phyloP scores from a whole-genome alignment of 2,797 vertebrate species.

The Enteromius radiatus region DNA sequence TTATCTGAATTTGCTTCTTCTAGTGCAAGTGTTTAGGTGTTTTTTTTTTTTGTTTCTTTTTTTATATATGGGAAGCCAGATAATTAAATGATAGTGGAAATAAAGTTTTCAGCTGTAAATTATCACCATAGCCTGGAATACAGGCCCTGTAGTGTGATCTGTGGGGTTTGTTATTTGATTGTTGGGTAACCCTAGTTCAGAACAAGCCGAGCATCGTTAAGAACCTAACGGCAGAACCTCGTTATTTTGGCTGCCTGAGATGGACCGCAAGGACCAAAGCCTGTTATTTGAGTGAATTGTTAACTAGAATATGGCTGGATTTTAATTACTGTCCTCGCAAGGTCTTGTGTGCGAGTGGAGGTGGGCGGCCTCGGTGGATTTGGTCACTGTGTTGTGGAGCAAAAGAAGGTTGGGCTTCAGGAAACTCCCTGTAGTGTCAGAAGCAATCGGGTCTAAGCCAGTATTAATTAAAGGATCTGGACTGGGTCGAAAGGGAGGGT shows the following conservation, averaged over 20 bases:
- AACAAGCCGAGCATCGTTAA: background rate
- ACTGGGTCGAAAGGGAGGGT: slow-evolving; percentile 72
- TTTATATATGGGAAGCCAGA: background rate
- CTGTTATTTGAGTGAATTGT: slow-evolving; percentile 47
- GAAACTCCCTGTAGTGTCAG: slow-evolving; percentile 83
- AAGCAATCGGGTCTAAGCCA: slow-evolving; percentile 83
- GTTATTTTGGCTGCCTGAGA: slow-evolving; percentile 10
- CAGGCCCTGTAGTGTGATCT: background rate
- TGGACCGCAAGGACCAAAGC: slow-evolving; percentile 32
- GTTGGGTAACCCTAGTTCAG: background rate
- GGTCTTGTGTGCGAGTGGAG: slow-evolving; percentile 60
- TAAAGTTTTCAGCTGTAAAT: slow-evolving; percentile 14
- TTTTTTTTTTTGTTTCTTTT: no score
- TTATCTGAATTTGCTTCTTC: slow-evolving; percentile 28
- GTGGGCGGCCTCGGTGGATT: slow-evolving; percentile 54
- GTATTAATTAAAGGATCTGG: slow-evolving; percentile 84
- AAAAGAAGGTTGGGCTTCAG: slow-evolving; percentile 75
- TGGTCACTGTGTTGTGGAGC: slow-evolving; percentile 66
- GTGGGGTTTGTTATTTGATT: background rate
- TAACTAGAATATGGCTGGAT: slow-evolving; percentile 52
- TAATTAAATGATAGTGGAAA: background rate
- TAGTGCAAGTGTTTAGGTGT: background rate
- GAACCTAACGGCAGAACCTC: background rate
- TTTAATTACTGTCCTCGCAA: slow-evolving; percentile 58
- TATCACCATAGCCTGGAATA: background rate